Conservation (phyloP, 2,113 vertebrate genomes). For the Notechis scutatus region DNA sequence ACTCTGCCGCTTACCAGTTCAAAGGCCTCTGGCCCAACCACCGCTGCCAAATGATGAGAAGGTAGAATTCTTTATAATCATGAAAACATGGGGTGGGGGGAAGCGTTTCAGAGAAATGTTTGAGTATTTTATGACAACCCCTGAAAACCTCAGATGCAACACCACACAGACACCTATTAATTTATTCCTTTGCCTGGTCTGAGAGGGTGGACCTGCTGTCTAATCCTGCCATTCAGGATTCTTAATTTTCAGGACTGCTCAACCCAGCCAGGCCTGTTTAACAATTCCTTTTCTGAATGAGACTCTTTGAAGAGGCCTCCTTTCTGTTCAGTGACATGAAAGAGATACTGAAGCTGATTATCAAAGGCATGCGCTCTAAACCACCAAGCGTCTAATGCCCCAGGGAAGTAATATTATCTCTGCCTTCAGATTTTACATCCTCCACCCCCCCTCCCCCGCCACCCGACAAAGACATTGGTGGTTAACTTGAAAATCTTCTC, state of each 20-base stretch:
- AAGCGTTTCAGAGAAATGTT: background rate
- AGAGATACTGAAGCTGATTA: slow-evolving; percentile 75
- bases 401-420: slow-evolving; percentile 69
- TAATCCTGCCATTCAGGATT: slow-evolving; percentile 62
- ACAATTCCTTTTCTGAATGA: slow-evolving; percentile 67
- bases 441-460: background rate
- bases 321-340: slow-evolving; percentile 72
- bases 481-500: slow-evolving; percentile 53
- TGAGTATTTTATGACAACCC: slow-evolving; percentile 39
- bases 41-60: slow-evolving; percentile 43
- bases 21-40: slow-evolving; percentile 25
- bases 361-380: slow-evolving; percentile 69
- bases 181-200: slow-evolving; percentile 40
- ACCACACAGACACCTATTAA: slow-evolving; percentile 43
- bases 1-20: slow-evolving; percentile 43
- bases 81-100: background rate
- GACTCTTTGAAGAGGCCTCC: slow-evolving; percentile 70
- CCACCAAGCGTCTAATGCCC: slow-evolving; percentile 55
- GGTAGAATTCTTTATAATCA: slow-evolving; percentile 36
- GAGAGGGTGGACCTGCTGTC: slow-evolving; percentile 53
- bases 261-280: slow-evolving; percentile 60
- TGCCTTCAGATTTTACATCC: slow-evolving; percentile 59
- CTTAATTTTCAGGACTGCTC: slow-evolving; percentile 59
- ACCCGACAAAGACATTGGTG: slow-evolving; percentile 36
- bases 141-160: slow-evolving; percentile 35